These are phyloP conservation scores for Hypolimnas misippus DNA, from an alignment of 2,888 invertebrate species.

Conservation along the genomic window DNA sequence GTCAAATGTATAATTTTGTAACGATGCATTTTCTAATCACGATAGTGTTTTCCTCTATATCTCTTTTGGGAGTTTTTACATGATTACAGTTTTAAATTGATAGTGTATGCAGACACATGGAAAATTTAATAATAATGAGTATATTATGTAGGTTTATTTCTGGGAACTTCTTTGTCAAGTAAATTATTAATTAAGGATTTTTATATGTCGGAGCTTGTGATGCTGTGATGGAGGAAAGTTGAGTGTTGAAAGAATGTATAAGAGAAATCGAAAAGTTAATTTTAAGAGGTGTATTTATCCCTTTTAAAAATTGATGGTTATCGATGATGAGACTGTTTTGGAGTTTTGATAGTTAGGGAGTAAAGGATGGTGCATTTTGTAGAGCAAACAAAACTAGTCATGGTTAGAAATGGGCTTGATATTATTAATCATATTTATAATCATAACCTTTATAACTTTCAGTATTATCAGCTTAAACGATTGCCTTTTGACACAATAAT, in stretches of 20 bases:
- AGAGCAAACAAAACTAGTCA: slow-evolving; percentile 69
- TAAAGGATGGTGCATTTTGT: slow-evolving; percentile 53
- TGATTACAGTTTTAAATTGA: background rate
- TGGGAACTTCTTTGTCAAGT: background rate
- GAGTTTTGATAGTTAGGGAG: slow-evolving; percentile 42
- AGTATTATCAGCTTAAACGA: slow-evolving; percentile 45
- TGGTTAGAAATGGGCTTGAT: slow-evolving; percentile 47
- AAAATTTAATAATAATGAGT: background rate
- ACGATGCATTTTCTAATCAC: slow-evolving; percentile 25
- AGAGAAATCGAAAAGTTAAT: background rate
- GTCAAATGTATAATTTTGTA: slow-evolving; percentile 35
- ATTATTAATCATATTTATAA: slow-evolving; percentile 26
- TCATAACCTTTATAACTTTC: slow-evolving; percentile 24
- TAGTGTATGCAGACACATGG: background rate
- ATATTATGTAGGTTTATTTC: slow-evolving; percentile 6
- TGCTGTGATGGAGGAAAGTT: slow-evolving; percentile 25
- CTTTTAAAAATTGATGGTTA: slow-evolving; percentile 3
- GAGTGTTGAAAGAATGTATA: slow-evolving; percentile 13
- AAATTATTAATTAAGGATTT: slow-evolving; percentile 7
- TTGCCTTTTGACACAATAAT: slow-evolving; percentile 53
- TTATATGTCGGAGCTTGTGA: slow-evolving; percentile 24
- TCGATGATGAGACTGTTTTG: slow-evolving; percentile 20
- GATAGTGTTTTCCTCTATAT: slow-evolving; percentile 14
- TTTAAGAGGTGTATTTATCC: slow-evolving; percentile 2
- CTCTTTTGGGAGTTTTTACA: slow-evolving; percentile 7